Evolutionary conservation across 2,113 vertebrate species (phyloP).

Genomic region (Rhinopomastus cyanomelas): DNA sequence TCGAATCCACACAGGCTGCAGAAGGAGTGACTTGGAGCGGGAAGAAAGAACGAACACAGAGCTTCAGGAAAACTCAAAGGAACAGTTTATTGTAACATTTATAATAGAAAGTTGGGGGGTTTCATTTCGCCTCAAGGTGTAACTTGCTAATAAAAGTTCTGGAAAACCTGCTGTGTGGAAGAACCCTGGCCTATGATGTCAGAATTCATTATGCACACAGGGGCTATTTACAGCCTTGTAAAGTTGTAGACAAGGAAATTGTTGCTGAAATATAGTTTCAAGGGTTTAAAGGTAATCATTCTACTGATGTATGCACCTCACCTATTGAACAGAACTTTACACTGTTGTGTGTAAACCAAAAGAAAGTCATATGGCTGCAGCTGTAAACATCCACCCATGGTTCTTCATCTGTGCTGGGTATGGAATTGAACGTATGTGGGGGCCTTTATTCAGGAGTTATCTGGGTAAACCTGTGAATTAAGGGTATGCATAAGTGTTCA

Average conservation of each 20-base stretch:
- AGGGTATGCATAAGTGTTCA: not conserved
- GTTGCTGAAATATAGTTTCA: conserved; percentile 69
- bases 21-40: conserved; percentile 64
- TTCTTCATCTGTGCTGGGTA: not conserved
- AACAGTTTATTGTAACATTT: conserved; percentile 66
- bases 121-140: conserved; percentile 68
- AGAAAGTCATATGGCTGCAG: not conserved
- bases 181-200: conserved; percentile 74
- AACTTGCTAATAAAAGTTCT: conserved; percentile 67
- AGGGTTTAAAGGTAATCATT: conserved; percentile 67
- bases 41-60: conserved; percentile 54
- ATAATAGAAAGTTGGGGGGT: conserved; percentile 59
- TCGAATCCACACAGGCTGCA: not conserved
- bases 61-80: conserved; percentile 62
- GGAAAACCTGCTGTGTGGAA: conserved; percentile 63
- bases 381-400: not conserved
- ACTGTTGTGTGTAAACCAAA: not conserved
- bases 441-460: not conserved
- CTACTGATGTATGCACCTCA: conserved; percentile 33
- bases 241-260: conserved; percentile 79
- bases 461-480: not conserved
- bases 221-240: conserved; percentile 73
- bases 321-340: conserved; percentile 40
- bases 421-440: not conserved
- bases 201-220: conserved; percentile 73